phyloP scores from a whole-genome alignment of 23 tunicate genomes.

The Halocynthia roretzi region DNA sequence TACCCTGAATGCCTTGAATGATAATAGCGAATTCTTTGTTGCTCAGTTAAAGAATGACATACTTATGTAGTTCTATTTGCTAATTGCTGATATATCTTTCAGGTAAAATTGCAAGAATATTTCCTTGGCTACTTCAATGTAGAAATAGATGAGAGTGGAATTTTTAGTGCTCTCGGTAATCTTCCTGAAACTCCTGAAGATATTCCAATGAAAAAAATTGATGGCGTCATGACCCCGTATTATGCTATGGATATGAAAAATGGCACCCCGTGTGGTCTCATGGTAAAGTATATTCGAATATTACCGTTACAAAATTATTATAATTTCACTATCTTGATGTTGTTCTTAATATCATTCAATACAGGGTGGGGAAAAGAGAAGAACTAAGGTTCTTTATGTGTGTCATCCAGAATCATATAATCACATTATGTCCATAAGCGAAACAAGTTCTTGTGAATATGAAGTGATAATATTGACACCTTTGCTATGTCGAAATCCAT shows the following conservation, averaged over 20 bases:
- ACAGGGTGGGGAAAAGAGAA: conserved; percentile 36
- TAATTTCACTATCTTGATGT: not conserved
- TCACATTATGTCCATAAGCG: conserved; percentile 58
- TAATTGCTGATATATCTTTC: not conserved
- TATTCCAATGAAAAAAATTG: conserved; percentile 45
- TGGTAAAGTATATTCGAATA: conserved; percentile 14
- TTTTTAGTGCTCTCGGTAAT: conserved; percentile 12
- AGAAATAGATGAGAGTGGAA: conserved; percentile 35
- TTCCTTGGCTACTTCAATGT: conserved; percentile 48
- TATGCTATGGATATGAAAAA: conserved; percentile 47
- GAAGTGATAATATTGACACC: conserved; percentile 76
- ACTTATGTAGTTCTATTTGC: not conserved
- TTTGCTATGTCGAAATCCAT: conserved; percentile 64
- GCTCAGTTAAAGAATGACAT: not conserved
- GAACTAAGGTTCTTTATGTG: conserved; percentile 56
- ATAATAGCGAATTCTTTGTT: not conserved
- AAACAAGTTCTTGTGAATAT: conserved; percentile 91
- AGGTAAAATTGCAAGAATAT: conserved; percentile 52
- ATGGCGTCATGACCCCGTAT: conserved; percentile 82
- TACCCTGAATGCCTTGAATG: not conserved
- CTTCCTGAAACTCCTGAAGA: conserved; percentile 31
- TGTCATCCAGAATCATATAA: conserved; percentile 55
- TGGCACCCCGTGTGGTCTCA: conserved; percentile 92
- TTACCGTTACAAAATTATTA: not conserved
- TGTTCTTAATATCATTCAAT: not conserved